Base-by-base conservation (phyloP, 2,797 vertebrate genomes). In the Pterois miles region DNA sequence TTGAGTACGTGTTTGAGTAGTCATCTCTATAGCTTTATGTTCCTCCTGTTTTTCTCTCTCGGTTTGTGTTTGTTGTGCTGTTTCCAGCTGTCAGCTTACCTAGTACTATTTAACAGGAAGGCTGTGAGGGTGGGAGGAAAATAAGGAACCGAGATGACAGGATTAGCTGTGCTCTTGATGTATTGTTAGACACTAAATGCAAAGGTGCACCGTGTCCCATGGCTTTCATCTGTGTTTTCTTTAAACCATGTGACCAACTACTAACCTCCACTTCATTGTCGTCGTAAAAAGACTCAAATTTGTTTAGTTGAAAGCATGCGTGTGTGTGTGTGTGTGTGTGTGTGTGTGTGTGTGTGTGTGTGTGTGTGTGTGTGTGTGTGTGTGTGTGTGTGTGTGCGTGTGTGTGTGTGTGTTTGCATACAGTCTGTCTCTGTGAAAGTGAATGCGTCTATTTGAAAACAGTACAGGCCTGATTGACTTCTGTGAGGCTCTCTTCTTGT, bases 1-100 rank as follows among this genome's bases (percentile, higher is more conserved):
- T 94, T 3, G 94, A 95, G 95, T 96, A 76, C 95, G 95, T 93
- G 22, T 68, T 18, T 10, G 4, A 58, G 16, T 27, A 22, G 14
- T 8, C 6, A 4, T 60, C 6, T 80, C 14, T 57, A 2, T 46
- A 18, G 33, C 8, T 36, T 80, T 5, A 18, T 5, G 0, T 64
- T 29, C 4, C 12, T 68, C 11, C 14, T 48, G 33, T 67, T 67
- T 13, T 59, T 46, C 11, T 25, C 20, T 53, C 5, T 52, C n/a
- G n/a, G n/a, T n/a, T 46, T 20, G 50, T 56, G 52, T 74, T 40
- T 52, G 9, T 20, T 65, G 72, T 60, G 34, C 33, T 65, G 43
- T 59, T 76, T 80, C 5, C 23, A 34, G 60, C 20, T 16, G 18
- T 56, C n/a, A 18, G 31, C 10, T 52, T 16, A 65, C 16, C 0